Base-by-base conservation (phyloP, 2,797 vertebrate species). In the Artibeus jamaicensis region DNA sequence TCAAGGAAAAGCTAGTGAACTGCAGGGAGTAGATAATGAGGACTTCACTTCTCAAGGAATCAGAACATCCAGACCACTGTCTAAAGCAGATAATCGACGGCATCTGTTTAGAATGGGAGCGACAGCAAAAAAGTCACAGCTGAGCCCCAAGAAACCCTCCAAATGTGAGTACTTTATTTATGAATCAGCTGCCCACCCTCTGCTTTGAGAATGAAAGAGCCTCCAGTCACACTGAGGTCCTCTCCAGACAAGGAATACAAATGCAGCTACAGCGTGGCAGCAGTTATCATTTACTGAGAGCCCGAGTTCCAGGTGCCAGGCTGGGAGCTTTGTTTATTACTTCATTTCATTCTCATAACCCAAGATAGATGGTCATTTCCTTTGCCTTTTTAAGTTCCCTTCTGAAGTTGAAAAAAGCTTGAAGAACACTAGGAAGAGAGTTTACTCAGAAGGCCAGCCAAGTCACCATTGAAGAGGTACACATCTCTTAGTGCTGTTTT, bases 1-100 rank as follows among this genome's bases (percentile, higher is more conserved):
- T 97, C 91, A 95, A 96, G 92, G 77, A 95, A 84, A 96, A 95
- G 67, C 48, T 95, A 73, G 91, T 26, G 68, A 97, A 92, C 71
- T 92, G 76, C 89, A 62, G 93, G 86, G 34, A 96, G 57, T 19
- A 83, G 93, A 86, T 90, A 94, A 91, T 78, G 85, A 46, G 57
- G 24, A 26, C 68, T 71, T 88, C 57, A 22, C 68, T 71, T 90
- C 57, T 91, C 39, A 67, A 92, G 84, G 96, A 85, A 77, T 94
- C 77, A 59, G 93, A 86, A 86, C 26, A 78, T 90, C 82, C 87
- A 87, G 83, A 88, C 42, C n/a, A 29, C 55, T 39, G 7, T 68
- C 76, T 37, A 91, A 96, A 84, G 79, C 89, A 92, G 91, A 96
- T 86, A 78, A 97, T 86, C 67, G 59, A 89, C 21, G 46, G 70